Conservation (phyloP, 2,888 invertebrate species). For the Stegana nigrithorax region DNA sequence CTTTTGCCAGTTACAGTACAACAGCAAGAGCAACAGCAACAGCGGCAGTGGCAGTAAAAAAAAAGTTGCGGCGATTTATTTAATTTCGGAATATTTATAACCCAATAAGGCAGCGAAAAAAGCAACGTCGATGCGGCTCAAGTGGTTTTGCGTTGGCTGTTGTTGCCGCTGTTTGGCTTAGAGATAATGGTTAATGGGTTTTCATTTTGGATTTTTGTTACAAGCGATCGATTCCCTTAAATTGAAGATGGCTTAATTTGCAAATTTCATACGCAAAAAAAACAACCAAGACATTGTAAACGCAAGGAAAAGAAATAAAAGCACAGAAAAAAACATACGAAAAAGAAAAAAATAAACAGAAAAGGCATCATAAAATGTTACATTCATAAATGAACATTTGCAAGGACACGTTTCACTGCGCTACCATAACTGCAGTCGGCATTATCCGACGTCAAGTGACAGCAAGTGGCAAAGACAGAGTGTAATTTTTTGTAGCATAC, state of each 20-base stretch:
- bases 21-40: conserved; percentile 4
- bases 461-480: no score
- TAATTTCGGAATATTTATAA: conserved; percentile 13
- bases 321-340: background rate
- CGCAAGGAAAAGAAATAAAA: no score
- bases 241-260: background rate
- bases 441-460: no score
- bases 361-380: no score
- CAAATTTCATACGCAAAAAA: background rate
- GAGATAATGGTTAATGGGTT: background rate
- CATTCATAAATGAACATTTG: no score
- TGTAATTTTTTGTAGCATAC: no score
- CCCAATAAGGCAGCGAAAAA: no score
- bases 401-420: no score
- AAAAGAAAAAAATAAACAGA: background rate
- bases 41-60: background rate
- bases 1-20: no score
- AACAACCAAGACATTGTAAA: no score
- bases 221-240: background rate
- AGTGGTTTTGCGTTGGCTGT: background rate
- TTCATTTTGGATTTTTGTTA: background rate
- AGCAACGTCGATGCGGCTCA: no score
- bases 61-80: conserved; percentile 12
- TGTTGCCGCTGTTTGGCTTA: background rate
- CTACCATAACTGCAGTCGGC: no score